Percentiles rank a stretch among this genome's conserved stretches.
Conservation (phyloP, 2,888 invertebrate genomes). For the Chloroclysta siterata region DNA sequence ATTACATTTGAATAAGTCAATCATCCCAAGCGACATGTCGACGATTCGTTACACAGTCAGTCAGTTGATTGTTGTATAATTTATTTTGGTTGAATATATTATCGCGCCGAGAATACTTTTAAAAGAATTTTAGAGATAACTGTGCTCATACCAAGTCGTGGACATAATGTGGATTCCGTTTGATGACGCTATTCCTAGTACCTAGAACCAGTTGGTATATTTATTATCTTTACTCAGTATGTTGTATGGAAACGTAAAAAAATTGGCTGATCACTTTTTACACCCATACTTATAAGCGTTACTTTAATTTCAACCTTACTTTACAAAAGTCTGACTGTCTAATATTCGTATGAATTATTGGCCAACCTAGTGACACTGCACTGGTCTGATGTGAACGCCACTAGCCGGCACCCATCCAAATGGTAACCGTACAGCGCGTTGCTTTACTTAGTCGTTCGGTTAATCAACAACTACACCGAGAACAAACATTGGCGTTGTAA, state of each 20-base stretch:
- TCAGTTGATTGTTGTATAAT: constrained; percentile 11
- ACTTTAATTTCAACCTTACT: too few relatives aligned
- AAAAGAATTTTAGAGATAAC: constrained; percentile 25
- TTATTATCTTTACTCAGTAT: neutral
- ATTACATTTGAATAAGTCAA: constrained; percentile 3
- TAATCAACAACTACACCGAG: too few relatives aligned
- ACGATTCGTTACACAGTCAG: constrained; percentile 24
- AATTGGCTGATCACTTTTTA: neutral
- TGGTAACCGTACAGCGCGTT: too few relatives aligned
- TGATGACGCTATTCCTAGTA: constrained; percentile 11
- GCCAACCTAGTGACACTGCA: too few relatives aligned
- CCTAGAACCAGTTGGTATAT: neutral
- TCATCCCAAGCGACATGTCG: constrained; percentile 1
- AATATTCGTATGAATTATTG: too few relatives aligned
- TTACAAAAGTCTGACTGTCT: neutral
- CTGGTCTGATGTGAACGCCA: too few relatives aligned
- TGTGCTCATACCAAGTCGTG: constrained; percentile 9
- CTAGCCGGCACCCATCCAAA: too few relatives aligned
- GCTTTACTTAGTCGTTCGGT: too few relatives aligned
- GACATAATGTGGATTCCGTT: constrained; percentile 22
- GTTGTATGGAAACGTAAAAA: constrained; percentile 1
- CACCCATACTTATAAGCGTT: too few relatives aligned
- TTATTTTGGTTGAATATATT: constrained; percentile 25
- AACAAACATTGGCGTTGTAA: too few relatives aligned
- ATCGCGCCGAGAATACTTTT: constrained; percentile 19